Evolutionary conservation across 1,140 invertebrate species (phyloP), one percentile per base, ranked within the genome.

Genomic region (Rhopalosiphum maidis): DNA sequence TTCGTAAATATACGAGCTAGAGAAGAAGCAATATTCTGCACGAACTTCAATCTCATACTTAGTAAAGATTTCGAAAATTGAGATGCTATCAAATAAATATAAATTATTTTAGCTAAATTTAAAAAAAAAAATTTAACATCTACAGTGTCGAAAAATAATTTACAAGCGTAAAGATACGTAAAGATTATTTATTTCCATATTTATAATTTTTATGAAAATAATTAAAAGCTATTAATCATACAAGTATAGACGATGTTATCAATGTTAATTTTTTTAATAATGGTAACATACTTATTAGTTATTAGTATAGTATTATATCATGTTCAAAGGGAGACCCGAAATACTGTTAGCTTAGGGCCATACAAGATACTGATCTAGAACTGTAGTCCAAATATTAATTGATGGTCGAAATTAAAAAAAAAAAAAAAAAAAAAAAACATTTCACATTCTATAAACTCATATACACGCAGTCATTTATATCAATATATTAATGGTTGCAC

Each of bases 311-410:
- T 77, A n/a, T n/a, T 77, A 77, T n/a, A 77, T 77, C n/a, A 77
- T 77, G 60, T 77, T 77, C 60, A 77, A 77, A 77, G 60, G 60
- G 60, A 18, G 60, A 77, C 60, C n/a, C 15, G 30, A 77, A 77
- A 77, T 77, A 77, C 60, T 18, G 30, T 83, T 37, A 83, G 82
- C 82, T 83, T 37, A 83, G 21, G 35, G 82, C 82, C 82, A 83
- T 83, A 35, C n/a, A n/a, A 77, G 82, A 83, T 83, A 83, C n/a
- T 23, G 22, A 83, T 83, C 82, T 83, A 41, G 22, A 9, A 83
- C 41, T 41, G 82, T 83, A 83, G 7, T 83, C 82, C 82, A 83
- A 83, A 83, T 83, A 83, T 83, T 83, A 83, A 83, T 83, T 83
- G n/a, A 83, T 83, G 82, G 35, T 83, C 82, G 82, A 83, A 37